Percentiles rank a stretch among this genome's conserved stretches.
Evolutionary conservation across 2,113 vertebrate species (phyloP).

Genomic region (Myrmophylax atrothorax): DNA sequence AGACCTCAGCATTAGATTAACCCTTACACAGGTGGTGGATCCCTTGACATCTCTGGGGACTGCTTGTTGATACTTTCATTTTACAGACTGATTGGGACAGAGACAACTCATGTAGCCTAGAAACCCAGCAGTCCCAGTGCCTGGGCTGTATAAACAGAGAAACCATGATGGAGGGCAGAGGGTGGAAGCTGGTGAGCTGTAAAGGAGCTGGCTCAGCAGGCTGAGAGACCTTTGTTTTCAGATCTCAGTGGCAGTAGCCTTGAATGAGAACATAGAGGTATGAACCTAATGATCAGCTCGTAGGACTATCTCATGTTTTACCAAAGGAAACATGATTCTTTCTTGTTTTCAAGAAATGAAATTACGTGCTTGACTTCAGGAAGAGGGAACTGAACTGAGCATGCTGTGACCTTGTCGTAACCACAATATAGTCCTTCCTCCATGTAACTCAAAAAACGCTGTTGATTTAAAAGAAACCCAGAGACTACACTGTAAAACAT

Average conservation of each 20-base stretch:
- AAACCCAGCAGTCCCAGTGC: fast-evolving
- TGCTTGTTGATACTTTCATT: background rate
- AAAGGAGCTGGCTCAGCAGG: background rate
- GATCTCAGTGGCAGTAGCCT: background rate
- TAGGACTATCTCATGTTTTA: background rate
- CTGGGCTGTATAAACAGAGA: background rate
- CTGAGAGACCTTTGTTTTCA: background rate
- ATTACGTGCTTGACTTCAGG: background rate
- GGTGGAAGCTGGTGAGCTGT: background rate
- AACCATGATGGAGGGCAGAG: fast-evolving
- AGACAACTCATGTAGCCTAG: background rate
- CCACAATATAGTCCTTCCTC: background rate
- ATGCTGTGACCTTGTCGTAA: background rate
- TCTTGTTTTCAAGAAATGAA: background rate
- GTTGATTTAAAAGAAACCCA: background rate
- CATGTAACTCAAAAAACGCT: background rate
- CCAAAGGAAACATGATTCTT: background rate
- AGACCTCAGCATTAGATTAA: background rate
- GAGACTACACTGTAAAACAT: background rate
- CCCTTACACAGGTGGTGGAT: background rate
- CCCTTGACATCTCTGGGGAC: background rate
- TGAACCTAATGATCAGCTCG: background rate
- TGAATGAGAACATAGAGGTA: background rate
- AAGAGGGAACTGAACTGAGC: background rate
- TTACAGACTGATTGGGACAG: background rate